These are phyloP conservation scores for Falco rusticolus DNA, from an alignment of 2,797 vertebrate genomes.

Conservation along the genomic window DNA sequence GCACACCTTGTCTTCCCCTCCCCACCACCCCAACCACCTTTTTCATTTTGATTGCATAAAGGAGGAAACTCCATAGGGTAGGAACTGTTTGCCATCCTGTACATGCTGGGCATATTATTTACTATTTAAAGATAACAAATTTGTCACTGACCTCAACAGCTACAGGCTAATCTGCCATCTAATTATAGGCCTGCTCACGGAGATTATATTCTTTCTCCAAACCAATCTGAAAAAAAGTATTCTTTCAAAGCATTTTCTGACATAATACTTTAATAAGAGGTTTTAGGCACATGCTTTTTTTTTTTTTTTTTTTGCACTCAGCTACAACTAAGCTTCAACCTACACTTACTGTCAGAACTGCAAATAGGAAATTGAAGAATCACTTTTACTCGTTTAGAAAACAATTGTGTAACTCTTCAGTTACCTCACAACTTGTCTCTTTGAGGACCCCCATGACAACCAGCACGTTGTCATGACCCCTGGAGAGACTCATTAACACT, in stretches of 20 bases:
- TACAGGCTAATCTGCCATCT: constrained; percentile 12
- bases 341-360: neutral
- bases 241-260: constrained; percentile 2
- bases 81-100: neutral
- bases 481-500: neutral
- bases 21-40: too few relatives aligned
- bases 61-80: neutral
- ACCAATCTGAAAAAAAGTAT: neutral
- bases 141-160: constrained; percentile 28
- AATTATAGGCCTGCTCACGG: neutral
- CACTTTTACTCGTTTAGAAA: neutral
- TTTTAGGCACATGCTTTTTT: neutral
- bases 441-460: neutral
- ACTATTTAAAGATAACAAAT: constrained; percentile 22
- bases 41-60: neutral
- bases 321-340: neutral
- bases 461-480: accelerated
- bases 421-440: neutral
- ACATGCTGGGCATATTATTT: neutral
- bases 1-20: neutral
- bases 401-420: neutral
- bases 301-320: neutral
- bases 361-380: neutral
- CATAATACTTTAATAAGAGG: neutral
- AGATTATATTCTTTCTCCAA: neutral